A percentile compares a stretch with the other conserved stretches of the same genome.
Evolutionary conservation across 2,797 vertebrate species (phyloP).

Genomic region (Babyrousa celebensis): DNA sequence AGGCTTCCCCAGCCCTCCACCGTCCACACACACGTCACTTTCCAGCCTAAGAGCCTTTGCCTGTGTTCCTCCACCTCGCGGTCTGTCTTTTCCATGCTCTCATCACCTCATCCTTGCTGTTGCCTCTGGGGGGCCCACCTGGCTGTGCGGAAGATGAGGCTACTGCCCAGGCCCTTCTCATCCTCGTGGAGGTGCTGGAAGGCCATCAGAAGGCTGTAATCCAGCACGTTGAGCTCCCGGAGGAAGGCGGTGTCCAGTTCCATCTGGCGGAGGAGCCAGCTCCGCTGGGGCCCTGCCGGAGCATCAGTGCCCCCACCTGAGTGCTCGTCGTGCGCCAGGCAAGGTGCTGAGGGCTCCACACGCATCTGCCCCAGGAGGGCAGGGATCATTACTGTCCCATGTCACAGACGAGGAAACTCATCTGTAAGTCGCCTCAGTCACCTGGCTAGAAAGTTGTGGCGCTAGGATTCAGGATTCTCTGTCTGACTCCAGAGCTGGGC

Average conservation of each 20-base stretch:
- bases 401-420: neutral
- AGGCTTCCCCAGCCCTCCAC: neutral
- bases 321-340: neutral
- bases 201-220: constrained; percentile 96
- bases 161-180: constrained; percentile 90
- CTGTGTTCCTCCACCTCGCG: no score
- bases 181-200: constrained; percentile 93
- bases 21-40: neutral
- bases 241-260: constrained; percentile 95
- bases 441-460: neutral
- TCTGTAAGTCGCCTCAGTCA: neutral
- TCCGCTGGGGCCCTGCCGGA: constrained; percentile 92
- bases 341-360: neutral
- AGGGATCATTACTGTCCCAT: neutral
- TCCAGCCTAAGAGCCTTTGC: neutral
- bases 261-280: constrained; percentile 94
- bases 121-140: constrained; percentile 87
- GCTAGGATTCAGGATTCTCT: neutral
- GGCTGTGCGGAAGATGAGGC: constrained; percentile 92
- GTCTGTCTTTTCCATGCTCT: neutral
- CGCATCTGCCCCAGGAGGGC: neutral
- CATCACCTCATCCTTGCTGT: neutral
- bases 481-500: neutral
- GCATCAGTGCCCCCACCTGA: neutral
- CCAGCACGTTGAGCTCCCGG: constrained; percentile 93